Evolutionary conservation across 2,797 vertebrate species (phyloP).

Genomic region (Hylomyscus alleni): DNA sequence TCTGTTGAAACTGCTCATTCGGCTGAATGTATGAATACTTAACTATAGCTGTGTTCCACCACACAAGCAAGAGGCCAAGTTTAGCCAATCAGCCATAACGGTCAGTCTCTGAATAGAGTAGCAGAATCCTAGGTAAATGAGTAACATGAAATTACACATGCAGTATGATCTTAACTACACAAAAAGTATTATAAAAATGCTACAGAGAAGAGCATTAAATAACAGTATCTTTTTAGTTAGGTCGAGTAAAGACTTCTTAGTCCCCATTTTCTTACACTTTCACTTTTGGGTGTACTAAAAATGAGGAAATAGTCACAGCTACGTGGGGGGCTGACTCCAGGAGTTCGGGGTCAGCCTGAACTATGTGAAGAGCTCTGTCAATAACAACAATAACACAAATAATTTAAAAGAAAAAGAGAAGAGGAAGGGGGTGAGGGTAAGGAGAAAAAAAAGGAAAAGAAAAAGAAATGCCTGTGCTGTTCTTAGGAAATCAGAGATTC

Average conservation of each 20-base stretch:
- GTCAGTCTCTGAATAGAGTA: neutral
- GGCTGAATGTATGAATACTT: neutral
- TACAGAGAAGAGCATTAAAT: slow-evolving; percentile 29
- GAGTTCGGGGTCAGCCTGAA: neutral
- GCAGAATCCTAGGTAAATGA: slow-evolving; percentile 41
- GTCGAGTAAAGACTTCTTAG: neutral
- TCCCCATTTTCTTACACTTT: neutral
- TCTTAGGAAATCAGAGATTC: neutral
- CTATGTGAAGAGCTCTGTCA: neutral
- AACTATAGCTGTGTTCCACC: neutral
- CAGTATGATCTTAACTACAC: neutral
- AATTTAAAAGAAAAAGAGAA: neutral
- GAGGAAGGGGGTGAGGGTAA: rapidly evolving
- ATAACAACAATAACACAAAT: neutral
- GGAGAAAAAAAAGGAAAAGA: too few relatives aligned
- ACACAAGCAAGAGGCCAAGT: neutral
- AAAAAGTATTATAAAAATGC: slow-evolving; percentile 4
- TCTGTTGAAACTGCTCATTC: neutral
- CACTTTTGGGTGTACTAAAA: neutral
- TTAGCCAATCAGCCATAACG: neutral
- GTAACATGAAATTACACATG: neutral
- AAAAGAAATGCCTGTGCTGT: neutral
- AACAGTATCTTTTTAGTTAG: neutral
- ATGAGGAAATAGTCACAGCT: neutral
- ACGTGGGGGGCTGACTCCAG: neutral